Evolutionary conservation across 1,140 invertebrate genomes (phyloP).

Genomic region (Heliconius nattereri): DNA sequence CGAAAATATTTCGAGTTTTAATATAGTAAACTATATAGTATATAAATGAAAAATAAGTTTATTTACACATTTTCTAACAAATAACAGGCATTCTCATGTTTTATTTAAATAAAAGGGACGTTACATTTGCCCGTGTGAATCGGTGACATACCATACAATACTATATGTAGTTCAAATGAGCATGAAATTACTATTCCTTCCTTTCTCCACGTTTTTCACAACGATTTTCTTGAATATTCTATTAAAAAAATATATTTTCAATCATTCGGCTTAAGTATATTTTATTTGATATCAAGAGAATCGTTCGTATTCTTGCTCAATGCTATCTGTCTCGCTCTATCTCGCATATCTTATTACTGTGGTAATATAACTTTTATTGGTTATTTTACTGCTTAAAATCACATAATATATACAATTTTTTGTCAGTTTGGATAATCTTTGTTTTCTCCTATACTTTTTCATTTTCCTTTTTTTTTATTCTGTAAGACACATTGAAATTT

Average conservation of each 20-base stretch:
- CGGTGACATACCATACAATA: conserved; percentile 60
- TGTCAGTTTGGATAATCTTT: neutral
- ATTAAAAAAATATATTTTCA: neutral
- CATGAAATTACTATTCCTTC: conserved; percentile 66
- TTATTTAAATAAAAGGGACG: conserved; percentile 17
- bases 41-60: neutral
- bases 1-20: neutral
- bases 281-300: conserved; percentile 8
- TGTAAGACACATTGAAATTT: no score
- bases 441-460: neutral
- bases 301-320: conserved; percentile 2
- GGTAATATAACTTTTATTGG: neutral
- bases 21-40: neutral
- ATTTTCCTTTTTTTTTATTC: neutral
- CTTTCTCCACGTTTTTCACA: neutral
- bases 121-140: conserved; percentile 71
- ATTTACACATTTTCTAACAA: conserved; percentile 18
- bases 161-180: conserved; percentile 65
- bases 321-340: conserved; percentile 17
- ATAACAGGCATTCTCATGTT: conserved; percentile 59
- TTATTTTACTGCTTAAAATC: conserved; percentile 3
- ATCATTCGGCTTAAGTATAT: neutral
- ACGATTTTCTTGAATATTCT: conserved; percentile 1
- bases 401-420: neutral
- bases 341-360: neutral